Evolutionary conservation across 2,113 vertebrate species (phyloP), one percentile per base, ranked within the genome.

Genomic region (Pardalotus punctatus): DNA sequence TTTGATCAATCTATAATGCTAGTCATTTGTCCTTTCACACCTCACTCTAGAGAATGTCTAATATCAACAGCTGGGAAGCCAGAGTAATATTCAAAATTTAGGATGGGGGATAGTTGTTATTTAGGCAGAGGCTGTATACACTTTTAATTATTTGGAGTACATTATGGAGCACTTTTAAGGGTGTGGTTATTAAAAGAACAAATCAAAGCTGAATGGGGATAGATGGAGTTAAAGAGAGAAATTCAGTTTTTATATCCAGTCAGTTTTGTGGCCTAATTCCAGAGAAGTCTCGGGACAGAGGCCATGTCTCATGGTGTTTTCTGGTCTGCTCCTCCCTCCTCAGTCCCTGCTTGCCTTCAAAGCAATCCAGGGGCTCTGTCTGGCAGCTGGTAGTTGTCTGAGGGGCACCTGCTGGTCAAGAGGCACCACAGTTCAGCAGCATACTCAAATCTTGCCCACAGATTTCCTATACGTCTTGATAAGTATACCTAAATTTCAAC

Each of bases 251-350:
- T 33, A 22, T 15, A 50, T 22, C 27, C 31, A 67, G 35, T 43
- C 24, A 27, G 20, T 64, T 71, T 84, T 72, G 1, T 48, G 22
- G n/a, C 28, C 31, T 42, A 53, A 40, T 56, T 81, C 61, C 28
- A 38, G 19, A 43, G 23, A 38, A 48, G 4, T 60, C 2, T 56
- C 6, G 21, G 0, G 1, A 72, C 0, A 1, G 12, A 84, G 21
- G 27, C 4, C 14, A 12, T 3, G 50, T 61, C 22, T 15, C 23
- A 9, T 10, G 22, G 17, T 72, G 25, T 70, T 76, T 85, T 69
- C 42, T 82, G 45, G 54, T 14, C 27, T 8, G 2, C 5, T 69
- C 23, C 36, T 90, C 18, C 19, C 9, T 29, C 12, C 23, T 73
- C 31, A 45, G 21, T 22, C 20, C 38, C 43, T 64, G 5, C 8